phyloP scores from a whole-genome alignment of 2,113 vertebrate genomes.

The Piliocolobus tephrosceles region DNA sequence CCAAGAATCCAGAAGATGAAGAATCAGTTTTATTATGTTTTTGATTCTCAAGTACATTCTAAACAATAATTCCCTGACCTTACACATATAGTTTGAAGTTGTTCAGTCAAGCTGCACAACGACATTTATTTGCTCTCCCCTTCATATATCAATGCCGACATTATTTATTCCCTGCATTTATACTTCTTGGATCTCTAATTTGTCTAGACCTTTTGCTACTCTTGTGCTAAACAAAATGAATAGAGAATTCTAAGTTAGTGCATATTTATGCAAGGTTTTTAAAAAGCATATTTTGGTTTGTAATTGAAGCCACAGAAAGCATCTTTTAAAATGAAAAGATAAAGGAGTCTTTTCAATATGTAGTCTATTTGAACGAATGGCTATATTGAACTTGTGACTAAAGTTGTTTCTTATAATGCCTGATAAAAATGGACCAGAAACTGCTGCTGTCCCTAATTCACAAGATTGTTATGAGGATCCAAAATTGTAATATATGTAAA shows the following conservation, averaged over 20 bases:
- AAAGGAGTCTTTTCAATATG: constrained; percentile 47
- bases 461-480: neutral
- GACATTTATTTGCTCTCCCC: neutral
- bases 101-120: constrained; percentile 13
- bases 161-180: constrained; percentile 65
- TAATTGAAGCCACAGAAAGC: neutral
- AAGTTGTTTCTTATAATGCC: neutral
- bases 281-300: constrained; percentile 9
- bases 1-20: neutral
- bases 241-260: neutral
- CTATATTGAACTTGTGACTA: neutral
- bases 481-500: constrained; percentile 5
- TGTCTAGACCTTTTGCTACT: constrained; percentile 23
- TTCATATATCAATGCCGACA: constrained; percentile 42
- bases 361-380: constrained; percentile 24
- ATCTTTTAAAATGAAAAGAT: constrained; percentile 45
- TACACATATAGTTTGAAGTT: constrained; percentile 16
- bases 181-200: constrained; percentile 52
- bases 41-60: constrained; percentile 20
- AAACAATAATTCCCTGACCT: constrained; percentile 14
- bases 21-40: constrained; percentile 51
- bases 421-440: constrained; percentile 37
- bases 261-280: constrained; percentile 4
- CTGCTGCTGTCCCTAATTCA: neutral
- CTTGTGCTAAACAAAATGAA: constrained; percentile 10